Conservation (phyloP, 2,797 vertebrate species). For the Chelon labrosus region DNA sequence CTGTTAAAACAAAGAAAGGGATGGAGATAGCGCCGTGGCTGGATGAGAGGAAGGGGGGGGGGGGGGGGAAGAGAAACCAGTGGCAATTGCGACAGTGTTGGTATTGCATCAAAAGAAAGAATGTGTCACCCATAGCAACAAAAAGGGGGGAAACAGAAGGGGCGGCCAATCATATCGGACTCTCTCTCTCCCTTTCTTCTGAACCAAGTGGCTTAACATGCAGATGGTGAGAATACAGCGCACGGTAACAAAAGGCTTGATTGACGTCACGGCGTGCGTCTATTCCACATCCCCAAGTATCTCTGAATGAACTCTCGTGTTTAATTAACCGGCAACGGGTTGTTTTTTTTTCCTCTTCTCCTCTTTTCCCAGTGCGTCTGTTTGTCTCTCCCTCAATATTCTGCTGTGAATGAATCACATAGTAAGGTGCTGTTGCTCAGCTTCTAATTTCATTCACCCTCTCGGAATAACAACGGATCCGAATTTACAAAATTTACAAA, state of each 20-base stretch:
- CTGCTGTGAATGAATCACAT: slow-evolving; percentile 33
- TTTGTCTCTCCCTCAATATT: slow-evolving; percentile 11
- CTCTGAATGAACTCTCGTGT: slow-evolving; percentile 45
- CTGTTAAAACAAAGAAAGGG: slow-evolving; percentile 67
- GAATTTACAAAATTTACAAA: background rate
- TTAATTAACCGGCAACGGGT: slow-evolving; percentile 35
- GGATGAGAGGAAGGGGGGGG: background rate
- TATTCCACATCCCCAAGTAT: slow-evolving; percentile 6
- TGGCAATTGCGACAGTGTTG: slow-evolving; percentile 49
- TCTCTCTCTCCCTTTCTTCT: slow-evolving; percentile 27
- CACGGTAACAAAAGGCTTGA: slow-evolving; percentile 46
- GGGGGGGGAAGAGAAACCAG: background rate
- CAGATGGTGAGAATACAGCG: slow-evolving; percentile 33
- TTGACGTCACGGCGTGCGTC: slow-evolving; percentile 46
- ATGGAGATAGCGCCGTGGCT: slow-evolving; percentile 42
- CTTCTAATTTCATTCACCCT: slow-evolving; percentile 19
- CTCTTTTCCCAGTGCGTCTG: background rate
- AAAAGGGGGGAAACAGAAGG: slow-evolving; percentile 41
- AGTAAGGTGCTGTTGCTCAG: slow-evolving; percentile 3
- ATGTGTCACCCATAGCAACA: slow-evolving; percentile 76
- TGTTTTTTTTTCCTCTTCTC: background rate
- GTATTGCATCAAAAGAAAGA: slow-evolving; percentile 69
- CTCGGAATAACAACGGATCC: background rate
- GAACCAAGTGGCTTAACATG: slow-evolving; percentile 37
- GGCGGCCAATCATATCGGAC: slow-evolving; percentile 60